These are phyloP conservation scores for Sclerodermus sp. DNA, from an alignment of 2,888 invertebrate species.

Conservation along the genomic window DNA sequence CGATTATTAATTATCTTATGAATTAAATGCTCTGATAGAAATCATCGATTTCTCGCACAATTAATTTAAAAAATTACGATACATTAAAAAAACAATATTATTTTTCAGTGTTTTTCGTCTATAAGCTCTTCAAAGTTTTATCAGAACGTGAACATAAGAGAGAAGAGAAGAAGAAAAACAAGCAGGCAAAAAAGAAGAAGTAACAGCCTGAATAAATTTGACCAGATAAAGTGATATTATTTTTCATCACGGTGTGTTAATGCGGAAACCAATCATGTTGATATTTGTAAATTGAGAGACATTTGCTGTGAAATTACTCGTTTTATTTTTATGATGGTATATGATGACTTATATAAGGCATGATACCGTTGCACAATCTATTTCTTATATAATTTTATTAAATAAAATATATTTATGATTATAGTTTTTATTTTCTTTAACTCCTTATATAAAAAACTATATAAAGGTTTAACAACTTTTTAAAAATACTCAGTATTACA, in stretches of 20 bases:
- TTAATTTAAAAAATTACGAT: too few species aligned
- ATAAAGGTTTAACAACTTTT: neutral
- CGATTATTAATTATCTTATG: slow-evolving; percentile 2
- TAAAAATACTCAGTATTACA: neutral
- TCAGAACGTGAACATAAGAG: slow-evolving; percentile 74
- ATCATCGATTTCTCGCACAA: neutral
- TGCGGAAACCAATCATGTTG: too few species aligned
- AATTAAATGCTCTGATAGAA: slow-evolving; percentile 1
- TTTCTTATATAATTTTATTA: slow-evolving; percentile 30
- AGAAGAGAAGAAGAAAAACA: slow-evolving; percentile 80
- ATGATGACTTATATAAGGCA: too few species aligned
- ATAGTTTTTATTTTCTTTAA: slow-evolving; percentile 1
- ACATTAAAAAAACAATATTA: neutral
- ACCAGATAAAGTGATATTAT: too few species aligned
- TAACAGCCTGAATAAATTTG: slow-evolving; percentile 44
- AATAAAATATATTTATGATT: slow-evolving; percentile 39
- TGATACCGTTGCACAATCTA: too few species aligned
- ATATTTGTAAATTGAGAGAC: too few species aligned
- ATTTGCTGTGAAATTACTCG: too few species aligned
- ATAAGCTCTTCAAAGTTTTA: slow-evolving; percentile 80
- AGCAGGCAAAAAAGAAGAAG: slow-evolving; percentile 82
- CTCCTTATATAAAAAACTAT: neutral
- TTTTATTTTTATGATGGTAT: too few species aligned
- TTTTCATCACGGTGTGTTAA: too few species aligned
- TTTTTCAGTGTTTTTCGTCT: slow-evolving; percentile 78